phyloP scores from a whole-genome alignment of 2,797 vertebrate genomes.

The Phylloscopus collybita region DNA sequence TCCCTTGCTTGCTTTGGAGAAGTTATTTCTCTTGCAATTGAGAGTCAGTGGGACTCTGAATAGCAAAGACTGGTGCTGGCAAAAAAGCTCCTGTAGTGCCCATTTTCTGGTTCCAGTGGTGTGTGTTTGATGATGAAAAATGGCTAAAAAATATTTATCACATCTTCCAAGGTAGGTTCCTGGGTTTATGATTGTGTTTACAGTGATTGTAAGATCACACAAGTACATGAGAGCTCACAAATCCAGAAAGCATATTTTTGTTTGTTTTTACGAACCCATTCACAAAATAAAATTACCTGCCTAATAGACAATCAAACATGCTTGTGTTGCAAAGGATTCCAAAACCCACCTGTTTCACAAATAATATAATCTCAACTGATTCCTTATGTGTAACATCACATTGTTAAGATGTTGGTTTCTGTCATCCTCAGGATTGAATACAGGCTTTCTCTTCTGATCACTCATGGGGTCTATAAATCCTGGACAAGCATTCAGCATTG shows the following conservation, averaged over 20 bases:
- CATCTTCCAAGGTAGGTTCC: background rate
- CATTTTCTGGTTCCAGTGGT: background rate
- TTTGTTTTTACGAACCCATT: background rate
- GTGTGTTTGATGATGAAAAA: background rate
- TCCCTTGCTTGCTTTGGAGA: background rate
- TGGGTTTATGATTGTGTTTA: background rate
- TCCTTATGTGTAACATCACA: background rate
- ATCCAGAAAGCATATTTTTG: background rate
- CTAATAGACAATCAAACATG: background rate
- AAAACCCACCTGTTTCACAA: background rate
- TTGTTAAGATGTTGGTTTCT: background rate
- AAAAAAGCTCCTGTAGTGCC: background rate
- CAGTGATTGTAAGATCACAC: background rate
- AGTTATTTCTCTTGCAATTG: background rate
- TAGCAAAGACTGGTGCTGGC: background rate
- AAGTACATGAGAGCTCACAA: background rate
- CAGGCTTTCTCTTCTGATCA: background rate
- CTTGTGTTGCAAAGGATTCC: background rate
- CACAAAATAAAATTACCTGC: background rate
- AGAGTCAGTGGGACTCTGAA: background rate
- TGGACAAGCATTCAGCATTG: background rate
- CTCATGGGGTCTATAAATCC: background rate
- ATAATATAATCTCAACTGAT: background rate
- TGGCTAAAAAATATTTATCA: background rate
- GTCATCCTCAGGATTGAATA: background rate